Percentiles rank a stretch among this genome's conserved stretches.
These are phyloP conservation scores for Zaprionus davidi DNA, from an alignment of 1,140 invertebrate genomes.

Conservation along the genomic window DNA sequence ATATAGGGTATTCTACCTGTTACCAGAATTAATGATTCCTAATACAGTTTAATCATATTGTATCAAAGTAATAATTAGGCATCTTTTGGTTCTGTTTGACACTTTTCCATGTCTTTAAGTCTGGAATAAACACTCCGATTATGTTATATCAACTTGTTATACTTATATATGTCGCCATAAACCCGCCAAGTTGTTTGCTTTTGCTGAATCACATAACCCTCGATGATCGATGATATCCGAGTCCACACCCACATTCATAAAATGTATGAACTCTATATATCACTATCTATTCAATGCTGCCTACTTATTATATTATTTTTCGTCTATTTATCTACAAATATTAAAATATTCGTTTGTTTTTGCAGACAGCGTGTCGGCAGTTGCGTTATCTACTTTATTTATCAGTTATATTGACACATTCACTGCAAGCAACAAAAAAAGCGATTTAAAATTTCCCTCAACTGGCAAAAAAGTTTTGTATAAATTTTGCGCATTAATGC, in stretches of 20 bases:
- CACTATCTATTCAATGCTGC: slow-evolving; percentile 7
- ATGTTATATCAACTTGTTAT: slow-evolving; percentile 24
- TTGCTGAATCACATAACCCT: slow-evolving; percentile 1
- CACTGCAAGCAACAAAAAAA: not conserved
- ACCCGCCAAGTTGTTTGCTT: slow-evolving; percentile 27
- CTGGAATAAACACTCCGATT: slow-evolving; percentile 16
- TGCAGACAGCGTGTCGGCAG: slow-evolving; percentile 27
- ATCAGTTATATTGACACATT: slow-evolving; percentile 10
- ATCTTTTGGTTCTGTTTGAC: not conserved
- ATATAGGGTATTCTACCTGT: too few relatives aligned
- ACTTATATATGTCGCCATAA: slow-evolving; percentile 20
- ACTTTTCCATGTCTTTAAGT: slow-evolving; percentile 14
- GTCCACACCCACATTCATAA: not conserved
- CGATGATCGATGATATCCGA: slow-evolving; percentile 16
- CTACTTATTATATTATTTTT: not conserved
- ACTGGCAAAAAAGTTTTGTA: not conserved
- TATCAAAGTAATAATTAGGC: not conserved
- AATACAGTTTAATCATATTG: too few relatives aligned
- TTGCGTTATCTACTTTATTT: not conserved
- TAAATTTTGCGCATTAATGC: slow-evolving; percentile 3
- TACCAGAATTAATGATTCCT: too few relatives aligned
- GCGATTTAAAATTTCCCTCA: slow-evolving; percentile 2
- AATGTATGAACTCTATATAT: not conserved
- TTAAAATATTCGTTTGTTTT: slow-evolving; percentile 23
- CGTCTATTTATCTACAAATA: slow-evolving; percentile 8